Conservation (phyloP, 2,797 vertebrate genomes). For the Aselliscus stoliczkanus region DNA sequence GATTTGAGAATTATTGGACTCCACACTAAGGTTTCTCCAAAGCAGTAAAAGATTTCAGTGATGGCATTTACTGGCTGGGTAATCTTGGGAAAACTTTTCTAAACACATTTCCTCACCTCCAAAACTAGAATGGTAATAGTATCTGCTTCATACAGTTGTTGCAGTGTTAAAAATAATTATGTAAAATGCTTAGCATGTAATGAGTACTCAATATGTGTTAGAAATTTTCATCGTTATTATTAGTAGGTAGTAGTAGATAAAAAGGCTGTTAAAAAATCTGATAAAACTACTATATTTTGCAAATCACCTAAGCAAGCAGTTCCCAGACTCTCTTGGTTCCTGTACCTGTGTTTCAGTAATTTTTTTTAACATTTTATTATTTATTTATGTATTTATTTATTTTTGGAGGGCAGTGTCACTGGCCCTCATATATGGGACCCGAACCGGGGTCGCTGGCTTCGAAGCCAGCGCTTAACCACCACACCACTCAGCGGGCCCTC, state of each 20-base stretch:
- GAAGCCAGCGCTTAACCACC: too few relatives aligned
- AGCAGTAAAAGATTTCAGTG: slow-evolving; percentile 7
- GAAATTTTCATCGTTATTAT: neutral
- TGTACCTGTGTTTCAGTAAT: neutral
- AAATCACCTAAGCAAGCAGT: neutral
- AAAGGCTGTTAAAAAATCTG: neutral
- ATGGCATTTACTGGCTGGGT: neutral
- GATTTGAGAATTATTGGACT: slow-evolving; percentile 15
- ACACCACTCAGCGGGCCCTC: too few relatives aligned
- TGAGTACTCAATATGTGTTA: neutral
- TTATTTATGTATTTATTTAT: too few relatives aligned
- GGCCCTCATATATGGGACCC: too few relatives aligned
- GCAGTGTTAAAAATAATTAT: neutral
- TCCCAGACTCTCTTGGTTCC: neutral
- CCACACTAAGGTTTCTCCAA: neutral
- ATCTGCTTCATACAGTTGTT: neutral
- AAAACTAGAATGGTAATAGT: neutral
- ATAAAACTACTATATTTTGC: neutral
- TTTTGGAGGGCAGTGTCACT: too few relatives aligned
- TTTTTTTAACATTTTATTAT: too few relatives aligned
- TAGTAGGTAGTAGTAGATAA: neutral
- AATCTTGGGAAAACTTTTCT: neutral
- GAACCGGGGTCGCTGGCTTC: too few relatives aligned
- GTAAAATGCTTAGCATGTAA: neutral
- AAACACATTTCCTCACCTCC: neutral